These are phyloP conservation scores for Drosophila nikananu DNA, from an alignment of 1,140 invertebrate genomes.

Conservation along the genomic window DNA sequence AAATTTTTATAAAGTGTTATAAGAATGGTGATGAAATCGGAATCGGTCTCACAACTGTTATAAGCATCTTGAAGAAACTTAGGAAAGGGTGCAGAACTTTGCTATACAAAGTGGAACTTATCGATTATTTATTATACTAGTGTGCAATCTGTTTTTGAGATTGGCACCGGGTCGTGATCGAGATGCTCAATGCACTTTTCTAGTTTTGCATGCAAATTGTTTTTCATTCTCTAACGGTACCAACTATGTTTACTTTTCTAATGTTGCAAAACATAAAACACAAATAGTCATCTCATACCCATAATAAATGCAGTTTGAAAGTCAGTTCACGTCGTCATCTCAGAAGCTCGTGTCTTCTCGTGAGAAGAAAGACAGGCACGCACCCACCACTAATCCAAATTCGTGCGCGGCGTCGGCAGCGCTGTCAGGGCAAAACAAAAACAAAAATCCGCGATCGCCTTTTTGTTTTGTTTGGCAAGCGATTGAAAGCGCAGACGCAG, in stretches of 20 bases:
- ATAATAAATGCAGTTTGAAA: no score
- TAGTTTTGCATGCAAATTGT: no score
- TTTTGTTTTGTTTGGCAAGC: constrained; percentile 34
- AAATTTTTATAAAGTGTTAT: background rate
- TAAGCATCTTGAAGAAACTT: background rate
- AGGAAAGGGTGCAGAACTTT: background rate
- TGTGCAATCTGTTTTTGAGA: background rate
- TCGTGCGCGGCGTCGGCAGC: constrained; percentile 41
- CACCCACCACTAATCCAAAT: constrained; percentile 50
- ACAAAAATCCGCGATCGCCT: constrained; percentile 14
- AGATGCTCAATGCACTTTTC: no score
- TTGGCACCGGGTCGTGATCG: no score
- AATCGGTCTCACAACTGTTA: background rate
- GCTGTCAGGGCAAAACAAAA: constrained; percentile 18
- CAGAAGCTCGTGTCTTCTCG: background rate
- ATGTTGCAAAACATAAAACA: no score
- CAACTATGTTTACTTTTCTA: no score
- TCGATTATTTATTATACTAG: background rate
- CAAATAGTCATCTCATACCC: no score
- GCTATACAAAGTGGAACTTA: background rate
- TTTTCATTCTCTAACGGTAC: no score
- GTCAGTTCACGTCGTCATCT: background rate
- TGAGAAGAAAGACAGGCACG: background rate
- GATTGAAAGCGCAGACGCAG: constrained; percentile 70
- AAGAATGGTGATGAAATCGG: background rate